Conservation (phyloP, 2,888 invertebrate species). For the Agrochola lota region DNA sequence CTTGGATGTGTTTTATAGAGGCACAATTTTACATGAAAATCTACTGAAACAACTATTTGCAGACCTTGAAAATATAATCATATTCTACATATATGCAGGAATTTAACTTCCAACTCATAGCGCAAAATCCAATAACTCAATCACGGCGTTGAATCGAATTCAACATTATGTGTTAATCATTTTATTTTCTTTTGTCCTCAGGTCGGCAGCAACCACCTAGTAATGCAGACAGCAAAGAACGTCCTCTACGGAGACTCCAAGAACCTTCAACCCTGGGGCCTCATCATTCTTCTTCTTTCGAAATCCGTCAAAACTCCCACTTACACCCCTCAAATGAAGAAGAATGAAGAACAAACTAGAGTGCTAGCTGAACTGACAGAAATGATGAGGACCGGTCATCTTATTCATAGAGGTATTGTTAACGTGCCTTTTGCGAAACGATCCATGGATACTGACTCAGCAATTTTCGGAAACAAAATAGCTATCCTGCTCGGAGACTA, state of each 20-base stretch:
- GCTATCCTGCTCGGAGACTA: conserved; percentile 96
- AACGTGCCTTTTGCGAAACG: conserved; percentile 89
- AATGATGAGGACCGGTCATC: conserved; percentile 96
- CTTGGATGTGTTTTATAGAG: not conserved
- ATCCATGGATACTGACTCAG: conserved; percentile 92
- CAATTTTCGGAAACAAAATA: conserved; percentile 97
- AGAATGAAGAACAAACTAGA: conserved; percentile 88
- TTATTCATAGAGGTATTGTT: conserved; percentile 93
- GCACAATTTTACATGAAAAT: too few relatives aligned
- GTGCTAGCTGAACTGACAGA: conserved; percentile 93
- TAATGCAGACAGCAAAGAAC: conserved; percentile 96
- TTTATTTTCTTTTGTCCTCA: conserved; percentile 67
- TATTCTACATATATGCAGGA: not conserved
- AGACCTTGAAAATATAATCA: not conserved
- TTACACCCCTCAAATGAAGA: conserved; percentile 91
- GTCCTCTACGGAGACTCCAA: conserved; percentile 95
- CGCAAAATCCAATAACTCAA: not conserved
- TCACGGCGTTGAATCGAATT: not conserved
- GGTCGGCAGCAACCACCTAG: conserved; percentile 96
- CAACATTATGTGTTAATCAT: not conserved
- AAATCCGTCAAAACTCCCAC: conserved; percentile 92
- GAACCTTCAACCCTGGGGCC: conserved; percentile 96
- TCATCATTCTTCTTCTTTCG: conserved; percentile 95
- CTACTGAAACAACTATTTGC: not conserved
- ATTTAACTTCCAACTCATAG: not conserved